Evolutionary conservation across 2,888 invertebrate species (phyloP).

Genomic region (Myopa tessellatipennis): DNA sequence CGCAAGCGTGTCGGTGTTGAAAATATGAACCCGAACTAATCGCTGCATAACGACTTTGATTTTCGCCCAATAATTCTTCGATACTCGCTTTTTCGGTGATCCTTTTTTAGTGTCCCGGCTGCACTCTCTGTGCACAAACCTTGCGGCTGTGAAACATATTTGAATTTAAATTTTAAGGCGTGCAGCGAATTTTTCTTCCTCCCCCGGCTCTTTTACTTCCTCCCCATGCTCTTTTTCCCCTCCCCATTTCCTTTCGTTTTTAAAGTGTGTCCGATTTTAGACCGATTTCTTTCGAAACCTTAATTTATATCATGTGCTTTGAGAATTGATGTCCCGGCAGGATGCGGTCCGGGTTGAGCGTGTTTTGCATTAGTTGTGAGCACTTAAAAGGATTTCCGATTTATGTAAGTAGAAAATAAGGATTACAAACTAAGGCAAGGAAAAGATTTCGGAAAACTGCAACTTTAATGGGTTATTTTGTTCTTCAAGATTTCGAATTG

Average conservation of each 20-base stretch:
- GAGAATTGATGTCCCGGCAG: conserved; percentile 10
- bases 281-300: too few species aligned
- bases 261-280: background rate
- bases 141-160: conserved; percentile 32
- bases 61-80: conserved; percentile 8
- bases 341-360: background rate
- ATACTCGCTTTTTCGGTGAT: background rate
- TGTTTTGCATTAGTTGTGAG: conserved; percentile 12
- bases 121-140: background rate
- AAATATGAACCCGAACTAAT: conserved; percentile 47
- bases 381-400: background rate
- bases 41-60: conserved; percentile 43
- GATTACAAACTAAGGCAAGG: background rate
- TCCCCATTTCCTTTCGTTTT: too few species aligned
- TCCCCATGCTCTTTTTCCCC: too few species aligned
- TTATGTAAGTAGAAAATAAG: background rate
- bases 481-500: too few species aligned
- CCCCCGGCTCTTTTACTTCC: too few species aligned
- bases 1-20: conserved; percentile 36
- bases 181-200: background rate
- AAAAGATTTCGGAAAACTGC: too few species aligned
- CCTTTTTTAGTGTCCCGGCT: background rate
- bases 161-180: conserved; percentile 36
- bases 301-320: too few species aligned
- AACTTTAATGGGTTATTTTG: too few species aligned